Evolutionary conservation across 2,888 invertebrate species (phyloP).

Genomic region (Polietes domitor): DNA sequence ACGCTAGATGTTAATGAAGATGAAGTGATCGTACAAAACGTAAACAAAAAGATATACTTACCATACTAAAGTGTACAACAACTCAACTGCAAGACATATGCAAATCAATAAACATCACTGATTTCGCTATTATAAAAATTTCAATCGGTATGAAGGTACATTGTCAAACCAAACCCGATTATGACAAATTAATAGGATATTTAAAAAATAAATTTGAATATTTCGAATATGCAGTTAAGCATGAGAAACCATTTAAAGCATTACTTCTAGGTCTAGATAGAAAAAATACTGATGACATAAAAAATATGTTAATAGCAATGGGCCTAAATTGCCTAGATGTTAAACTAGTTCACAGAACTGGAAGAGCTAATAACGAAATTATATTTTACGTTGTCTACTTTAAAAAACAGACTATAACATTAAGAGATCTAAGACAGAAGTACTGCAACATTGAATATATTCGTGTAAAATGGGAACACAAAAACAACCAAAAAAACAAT

Average conservation of each 20-base stretch:
- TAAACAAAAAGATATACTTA: background rate
- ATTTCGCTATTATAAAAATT: background rate
- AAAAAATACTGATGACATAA: background rate
- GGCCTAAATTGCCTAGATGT: background rate
- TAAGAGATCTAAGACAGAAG: slow-evolving; percentile 5
- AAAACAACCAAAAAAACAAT: background rate
- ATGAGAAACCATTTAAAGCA: slow-evolving; percentile 12
- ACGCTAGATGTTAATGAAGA: background rate
- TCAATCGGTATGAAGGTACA: background rate
- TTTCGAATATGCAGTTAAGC: background rate
- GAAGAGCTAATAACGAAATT: too few relatives aligned
- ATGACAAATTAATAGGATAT: background rate
- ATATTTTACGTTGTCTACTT: slow-evolving; percentile 27
- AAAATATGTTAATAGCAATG: background rate
- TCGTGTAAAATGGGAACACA: slow-evolving; percentile 10
- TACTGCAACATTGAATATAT: background rate
- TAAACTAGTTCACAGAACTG: background rate
- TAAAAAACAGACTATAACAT: slow-evolving; percentile 5
- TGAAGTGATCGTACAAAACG: background rate
- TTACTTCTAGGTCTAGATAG: background rate
- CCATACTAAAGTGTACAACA: background rate
- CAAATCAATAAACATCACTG: background rate
- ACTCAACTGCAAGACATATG: background rate
- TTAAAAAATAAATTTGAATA: background rate
- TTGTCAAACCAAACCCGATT: background rate